phyloP scores from a whole-genome alignment of 2,113 vertebrate genomes.

The Hemibagrus wyckioides region DNA sequence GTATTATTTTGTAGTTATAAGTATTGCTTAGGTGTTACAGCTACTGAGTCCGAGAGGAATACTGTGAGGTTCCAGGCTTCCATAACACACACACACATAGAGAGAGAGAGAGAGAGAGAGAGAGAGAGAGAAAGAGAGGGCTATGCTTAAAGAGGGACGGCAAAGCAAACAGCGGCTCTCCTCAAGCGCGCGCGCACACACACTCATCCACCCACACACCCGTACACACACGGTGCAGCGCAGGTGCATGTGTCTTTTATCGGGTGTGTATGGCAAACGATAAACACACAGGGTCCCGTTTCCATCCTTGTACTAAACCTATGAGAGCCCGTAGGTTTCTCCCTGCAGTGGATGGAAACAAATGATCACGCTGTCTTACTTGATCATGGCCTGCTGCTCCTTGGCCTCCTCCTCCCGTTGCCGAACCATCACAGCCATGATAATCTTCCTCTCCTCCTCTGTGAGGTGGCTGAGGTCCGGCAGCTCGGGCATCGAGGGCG shows the following conservation, averaged over 20 bases:
- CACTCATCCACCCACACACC: not conserved
- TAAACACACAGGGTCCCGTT: slow-evolving; percentile 6
- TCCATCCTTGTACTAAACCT: slow-evolving; percentile 1
- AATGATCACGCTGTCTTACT: slow-evolving; percentile 79
- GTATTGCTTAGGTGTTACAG: not conserved
- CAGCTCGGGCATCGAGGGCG: slow-evolving; percentile 88
- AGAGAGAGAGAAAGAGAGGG: not conserved
- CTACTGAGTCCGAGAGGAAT: not conserved
- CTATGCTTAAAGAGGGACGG: not conserved
- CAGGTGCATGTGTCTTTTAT: slow-evolving; percentile 35
- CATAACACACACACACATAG: not conserved
- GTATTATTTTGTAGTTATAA: too few relatives aligned
- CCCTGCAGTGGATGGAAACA: slow-evolving; percentile 8
- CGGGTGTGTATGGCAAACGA: slow-evolving; percentile 1
- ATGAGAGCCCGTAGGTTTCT: not conserved
- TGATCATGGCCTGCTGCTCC: slow-evolving; percentile 97
- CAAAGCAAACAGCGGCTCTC: not conserved
- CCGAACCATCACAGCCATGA: slow-evolving; percentile 97
- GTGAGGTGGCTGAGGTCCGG: slow-evolving; percentile 99
- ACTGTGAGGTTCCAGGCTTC: not conserved
- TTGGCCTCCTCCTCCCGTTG: slow-evolving; percentile 97
- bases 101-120: not conserved
- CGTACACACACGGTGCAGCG: slow-evolving; percentile 17
- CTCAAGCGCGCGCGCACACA: not conserved
- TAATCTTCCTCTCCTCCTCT: slow-evolving; percentile 96